Evolutionary conservation across 2,888 invertebrate species (phyloP).

Genomic region (Drosophila greeni): DNA sequence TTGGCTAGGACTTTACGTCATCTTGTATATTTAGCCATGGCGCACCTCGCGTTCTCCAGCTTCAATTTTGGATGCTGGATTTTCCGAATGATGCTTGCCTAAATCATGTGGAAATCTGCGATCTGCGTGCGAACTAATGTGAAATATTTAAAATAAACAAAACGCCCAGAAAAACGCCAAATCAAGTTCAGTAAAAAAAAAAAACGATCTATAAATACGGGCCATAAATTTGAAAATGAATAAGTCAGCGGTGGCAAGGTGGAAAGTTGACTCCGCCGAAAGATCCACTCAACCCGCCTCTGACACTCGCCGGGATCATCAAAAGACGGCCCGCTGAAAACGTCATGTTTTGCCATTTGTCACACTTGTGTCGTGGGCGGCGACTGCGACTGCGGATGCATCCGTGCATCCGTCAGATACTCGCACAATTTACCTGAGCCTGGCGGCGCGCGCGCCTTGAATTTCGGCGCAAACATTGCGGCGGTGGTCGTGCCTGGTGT

Average conservation of each 20-base stretch:
- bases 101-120: constrained; percentile 44
- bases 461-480: constrained; percentile 87
- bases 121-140: constrained; percentile 48
- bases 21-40: constrained; percentile 64
- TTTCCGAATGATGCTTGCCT: constrained; percentile 25
- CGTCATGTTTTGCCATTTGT: constrained; percentile 55
- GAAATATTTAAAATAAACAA: constrained; percentile 65
- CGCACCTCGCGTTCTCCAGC: constrained; percentile 38
- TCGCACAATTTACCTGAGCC: constrained; percentile 74
- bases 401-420: constrained; percentile 23
- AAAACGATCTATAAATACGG: constrained; percentile 55
- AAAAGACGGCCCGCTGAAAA: constrained; percentile 49
- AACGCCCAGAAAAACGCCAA: constrained; percentile 34
- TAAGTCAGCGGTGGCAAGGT: constrained; percentile 36
- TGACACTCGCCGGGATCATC: constrained; percentile 11
- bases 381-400: constrained; percentile 23
- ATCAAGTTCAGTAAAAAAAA: constrained; percentile 51
- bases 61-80: constrained; percentile 16
- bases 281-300: constrained; percentile 33
- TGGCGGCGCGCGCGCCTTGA: constrained; percentile 87
- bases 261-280: constrained; percentile 44
- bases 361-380: constrained; percentile 24
- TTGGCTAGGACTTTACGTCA: constrained; percentile 59
- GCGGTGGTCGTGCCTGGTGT: constrained; percentile 60
- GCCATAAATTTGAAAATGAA: constrained; percentile 52